phyloP scores from a whole-genome alignment of 2,888 invertebrate species.

The Polymixis lichenea region DNA sequence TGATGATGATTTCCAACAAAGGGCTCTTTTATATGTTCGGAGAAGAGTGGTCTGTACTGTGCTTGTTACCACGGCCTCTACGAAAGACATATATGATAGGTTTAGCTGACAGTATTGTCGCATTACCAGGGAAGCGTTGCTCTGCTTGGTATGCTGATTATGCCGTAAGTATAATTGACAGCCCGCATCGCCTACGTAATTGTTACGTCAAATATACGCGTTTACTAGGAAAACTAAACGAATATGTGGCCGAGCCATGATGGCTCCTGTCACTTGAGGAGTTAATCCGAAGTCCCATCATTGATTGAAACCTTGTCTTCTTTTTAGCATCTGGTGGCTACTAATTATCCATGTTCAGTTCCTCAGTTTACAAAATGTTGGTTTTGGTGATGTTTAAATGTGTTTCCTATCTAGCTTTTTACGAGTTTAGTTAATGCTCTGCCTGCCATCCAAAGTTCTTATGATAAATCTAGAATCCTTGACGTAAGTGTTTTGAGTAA shows the following conservation, averaged over 20 bases:
- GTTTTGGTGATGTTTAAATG: background rate
- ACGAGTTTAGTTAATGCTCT: background rate
- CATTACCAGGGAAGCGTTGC: conserved; percentile 28
- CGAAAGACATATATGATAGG: background rate
- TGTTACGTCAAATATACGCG: conserved; percentile 20
- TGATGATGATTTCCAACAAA: background rate
- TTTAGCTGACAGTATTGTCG: conserved; percentile 12
- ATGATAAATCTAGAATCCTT: background rate
- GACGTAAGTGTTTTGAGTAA: background rate
- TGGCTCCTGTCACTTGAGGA: conserved; percentile 46
- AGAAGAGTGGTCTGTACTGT: background rate
- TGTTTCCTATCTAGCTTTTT: background rate
- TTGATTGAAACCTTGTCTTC: background rate
- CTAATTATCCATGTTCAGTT: too few species aligned
- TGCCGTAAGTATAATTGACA: conserved; percentile 37
- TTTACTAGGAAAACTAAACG: conserved; percentile 14
- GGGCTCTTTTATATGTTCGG: background rate
- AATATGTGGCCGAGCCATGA: conserved; percentile 29
- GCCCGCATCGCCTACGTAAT: conserved; percentile 47
- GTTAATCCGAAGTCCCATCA: conserved; percentile 39
- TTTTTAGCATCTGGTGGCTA: background rate
- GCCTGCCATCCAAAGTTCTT: background rate
- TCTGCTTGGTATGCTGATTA: conserved; percentile 19
- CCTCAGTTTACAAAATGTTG: background rate
- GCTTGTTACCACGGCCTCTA: too few species aligned